Evolutionary conservation across 2,888 invertebrate genomes (phyloP).

Genomic region (Ecliptopera silaceata): DNA sequence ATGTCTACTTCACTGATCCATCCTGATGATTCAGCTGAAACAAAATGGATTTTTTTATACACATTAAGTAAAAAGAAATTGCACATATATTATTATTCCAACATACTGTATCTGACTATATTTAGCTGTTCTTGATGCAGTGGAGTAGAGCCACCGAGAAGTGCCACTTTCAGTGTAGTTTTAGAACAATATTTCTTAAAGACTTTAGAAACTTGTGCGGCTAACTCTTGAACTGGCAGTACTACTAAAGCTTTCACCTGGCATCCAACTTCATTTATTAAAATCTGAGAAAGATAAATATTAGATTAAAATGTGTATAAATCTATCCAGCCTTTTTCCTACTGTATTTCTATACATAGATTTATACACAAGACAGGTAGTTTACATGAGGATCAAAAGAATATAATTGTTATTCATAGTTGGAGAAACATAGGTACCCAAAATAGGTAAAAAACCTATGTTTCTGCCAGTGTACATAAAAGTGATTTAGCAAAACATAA

Average conservation of each 20-base stretch:
- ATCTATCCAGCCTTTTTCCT: no score
- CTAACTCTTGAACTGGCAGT: conserved; percentile 96
- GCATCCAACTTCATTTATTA: conserved; percentile 84
- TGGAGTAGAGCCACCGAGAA: conserved; percentile 87
- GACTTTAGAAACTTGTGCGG: conserved; percentile 93
- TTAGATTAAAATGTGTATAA: no score
- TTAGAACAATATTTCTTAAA: conserved; percentile 87
- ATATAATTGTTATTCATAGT: no score
- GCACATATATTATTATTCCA: no score
- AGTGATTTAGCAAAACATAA: no score
- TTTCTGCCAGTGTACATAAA: no score
- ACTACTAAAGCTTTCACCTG: conserved; percentile 93
- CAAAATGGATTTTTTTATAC: background rate
- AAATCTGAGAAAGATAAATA: conserved; percentile 58
- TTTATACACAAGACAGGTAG: no score
- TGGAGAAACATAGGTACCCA: no score
- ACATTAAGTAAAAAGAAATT: no score
- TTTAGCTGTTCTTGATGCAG: conserved; percentile 87
- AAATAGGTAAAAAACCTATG: no score
- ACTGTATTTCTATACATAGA: no score
- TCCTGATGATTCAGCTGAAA: conserved; percentile 80
- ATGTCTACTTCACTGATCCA: conserved; percentile 89
- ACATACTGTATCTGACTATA: conserved; percentile 79
- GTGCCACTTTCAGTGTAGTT: conserved; percentile 87
- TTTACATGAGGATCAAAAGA: no score